Evolutionary conservation across 2,888 invertebrate genomes (phyloP).

Genomic region (Synanthedon myopaeformis): DNA sequence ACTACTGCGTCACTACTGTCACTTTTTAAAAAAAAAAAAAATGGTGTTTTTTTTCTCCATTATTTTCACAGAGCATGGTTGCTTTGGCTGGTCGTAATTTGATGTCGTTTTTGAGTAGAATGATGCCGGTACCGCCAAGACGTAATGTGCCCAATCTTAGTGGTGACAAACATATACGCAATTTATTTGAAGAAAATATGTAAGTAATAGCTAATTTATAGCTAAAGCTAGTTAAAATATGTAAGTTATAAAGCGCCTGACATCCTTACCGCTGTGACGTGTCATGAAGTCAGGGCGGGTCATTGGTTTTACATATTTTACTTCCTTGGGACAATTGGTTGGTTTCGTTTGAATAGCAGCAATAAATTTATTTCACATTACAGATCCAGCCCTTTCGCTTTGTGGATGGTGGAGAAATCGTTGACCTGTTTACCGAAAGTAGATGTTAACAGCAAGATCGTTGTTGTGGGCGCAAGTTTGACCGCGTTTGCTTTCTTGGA

Average conservation of each 20-base stretch:
- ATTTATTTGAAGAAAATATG: slow-evolving; percentile 27
- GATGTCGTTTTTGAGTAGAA: slow-evolving; percentile 50
- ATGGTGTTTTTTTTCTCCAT: no score
- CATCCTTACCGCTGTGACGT: no score
- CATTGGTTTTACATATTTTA: not conserved
- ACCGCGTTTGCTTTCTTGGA: slow-evolving; percentile 74
- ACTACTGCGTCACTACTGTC: no score
- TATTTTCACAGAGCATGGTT: no score
- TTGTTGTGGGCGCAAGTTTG: slow-evolving; percentile 75
- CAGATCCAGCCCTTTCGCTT: slow-evolving; percentile 51
- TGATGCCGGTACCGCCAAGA: slow-evolving; percentile 50
- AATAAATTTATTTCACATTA: not conserved
- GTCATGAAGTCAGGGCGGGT: no score
- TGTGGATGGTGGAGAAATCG: slow-evolving; percentile 68
- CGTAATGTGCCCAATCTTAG: slow-evolving; percentile 41
- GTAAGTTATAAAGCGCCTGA: no score
- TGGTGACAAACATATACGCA: slow-evolving; percentile 29
- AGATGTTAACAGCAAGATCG: slow-evolving; percentile 70
- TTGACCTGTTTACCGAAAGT: slow-evolving; percentile 59
- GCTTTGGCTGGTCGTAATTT: slow-evolving; percentile 28
- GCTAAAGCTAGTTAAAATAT: no score
- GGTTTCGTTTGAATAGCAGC: not conserved
- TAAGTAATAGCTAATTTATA: slow-evolving; percentile 16
- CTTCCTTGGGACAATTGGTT: not conserved
- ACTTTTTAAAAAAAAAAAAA: no score